Evolutionary conservation across 2,113 vertebrate species (phyloP), one percentile per base, ranked within the genome.

Genomic region (Mus pahari): DNA sequence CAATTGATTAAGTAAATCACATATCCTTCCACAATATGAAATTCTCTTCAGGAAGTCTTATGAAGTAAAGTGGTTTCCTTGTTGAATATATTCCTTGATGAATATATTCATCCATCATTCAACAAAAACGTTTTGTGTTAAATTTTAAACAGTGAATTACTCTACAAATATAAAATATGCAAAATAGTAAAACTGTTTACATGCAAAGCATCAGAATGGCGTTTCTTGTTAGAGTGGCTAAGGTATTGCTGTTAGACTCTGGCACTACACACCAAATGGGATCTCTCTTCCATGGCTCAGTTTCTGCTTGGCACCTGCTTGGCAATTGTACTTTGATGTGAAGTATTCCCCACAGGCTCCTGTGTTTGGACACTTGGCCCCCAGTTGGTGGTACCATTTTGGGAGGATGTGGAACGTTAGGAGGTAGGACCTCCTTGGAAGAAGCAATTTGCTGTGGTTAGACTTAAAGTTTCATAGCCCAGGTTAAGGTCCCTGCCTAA

Each of bases 61-160:
- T 31, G 73, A 86, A 90, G 92, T 53, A 45, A 90, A 96, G 70
- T 58, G 10, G 53, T n/a, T 90, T 97, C 86, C 92, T 90, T 62
- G 39, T 86, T 92, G 79, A 96, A 87, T 96, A 87, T 71, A 94
- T 77, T 82, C 86, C 94, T 96, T 92, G 92, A 89, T 95, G 86
- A 94, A 90, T 75, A 90, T 14, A 94, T 90, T 94, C 90, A 93
- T 94, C 92, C 81, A 64, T 94, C 86, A 92, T 88, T 77, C 45
- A 83, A 96, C 91, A 90, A 97, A 97, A 77, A 92, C 12, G 12
- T 90, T 88, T 92, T 94, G 86, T 64, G 81, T 90, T 94, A 87
- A 90, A 86, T 97, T 96, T 92, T 94, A 96, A 91, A 88, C 87
- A 77, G 68, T 11, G 75, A 96, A 82, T 94, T 89, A 94, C 90